phyloP scores from a whole-genome alignment of 2,888 invertebrate genomes.

The Ptychoptera contaminata region DNA sequence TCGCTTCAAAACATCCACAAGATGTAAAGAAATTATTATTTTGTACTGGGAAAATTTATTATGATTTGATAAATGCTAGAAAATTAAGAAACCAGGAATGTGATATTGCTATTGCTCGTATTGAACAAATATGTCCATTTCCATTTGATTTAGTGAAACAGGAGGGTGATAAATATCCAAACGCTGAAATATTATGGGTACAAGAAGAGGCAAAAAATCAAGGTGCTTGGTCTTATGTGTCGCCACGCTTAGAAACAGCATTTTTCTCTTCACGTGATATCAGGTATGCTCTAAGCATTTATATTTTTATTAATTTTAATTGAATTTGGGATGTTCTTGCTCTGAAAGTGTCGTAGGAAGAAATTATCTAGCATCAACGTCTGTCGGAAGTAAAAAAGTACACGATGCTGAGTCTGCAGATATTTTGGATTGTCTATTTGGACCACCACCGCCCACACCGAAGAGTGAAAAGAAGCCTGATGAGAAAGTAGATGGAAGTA shows the following conservation, averaged over 20 bases:
- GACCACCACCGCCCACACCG: no score
- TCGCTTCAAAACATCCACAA: conserved; percentile 39
- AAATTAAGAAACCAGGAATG: conserved; percentile 50
- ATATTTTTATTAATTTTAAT: no score
- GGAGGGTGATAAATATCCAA: conserved; percentile 52
- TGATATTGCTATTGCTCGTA: conserved; percentile 64
- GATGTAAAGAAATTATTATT: conserved; percentile 60
- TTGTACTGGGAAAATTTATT: conserved; percentile 72
- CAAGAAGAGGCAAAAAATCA: conserved; percentile 87
- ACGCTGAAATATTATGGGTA: conserved; percentile 55
- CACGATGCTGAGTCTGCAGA: no score
- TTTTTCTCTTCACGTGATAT: conserved; percentile 57
- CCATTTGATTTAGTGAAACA: conserved; percentile 64
- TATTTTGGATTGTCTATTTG: no score
- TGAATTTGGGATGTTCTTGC: no score
- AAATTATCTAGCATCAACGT: no score
- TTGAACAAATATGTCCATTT: conserved; percentile 80
- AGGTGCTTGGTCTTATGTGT: conserved; percentile 63
- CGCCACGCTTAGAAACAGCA: conserved; percentile 53
- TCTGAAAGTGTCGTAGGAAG: no score
- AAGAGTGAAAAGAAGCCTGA: no score
- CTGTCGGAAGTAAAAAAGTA: no score
- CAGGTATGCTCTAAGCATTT: conserved; percentile 40
- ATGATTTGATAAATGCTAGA: conserved; percentile 58
- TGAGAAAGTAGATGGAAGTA: no score